Evolutionary conservation across 2,888 invertebrate genomes (phyloP).

Genomic region (Tubulanus polymorphus): DNA sequence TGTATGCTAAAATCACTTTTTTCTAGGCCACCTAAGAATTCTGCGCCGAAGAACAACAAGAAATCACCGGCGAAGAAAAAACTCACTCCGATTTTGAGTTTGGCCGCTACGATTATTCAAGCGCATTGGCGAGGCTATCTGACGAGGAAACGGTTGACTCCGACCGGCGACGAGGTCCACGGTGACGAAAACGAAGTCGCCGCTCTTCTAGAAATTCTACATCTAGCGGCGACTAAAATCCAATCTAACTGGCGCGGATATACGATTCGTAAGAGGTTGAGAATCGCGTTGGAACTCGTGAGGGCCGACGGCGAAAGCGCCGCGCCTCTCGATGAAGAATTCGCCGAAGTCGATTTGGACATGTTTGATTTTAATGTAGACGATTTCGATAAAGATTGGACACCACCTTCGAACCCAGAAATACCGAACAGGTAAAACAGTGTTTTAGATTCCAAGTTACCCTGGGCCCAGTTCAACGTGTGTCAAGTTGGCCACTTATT

Average conservation of each 20-base stretch:
- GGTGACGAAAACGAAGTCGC: too few relatives aligned
- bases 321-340: constrained; percentile 27
- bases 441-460: background rate
- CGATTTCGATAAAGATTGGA: constrained; percentile 39
- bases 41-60: background rate
- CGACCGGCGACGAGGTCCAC: too few relatives aligned
- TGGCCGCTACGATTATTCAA: constrained; percentile 29
- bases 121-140: constrained; percentile 28
- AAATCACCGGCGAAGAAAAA: background rate
- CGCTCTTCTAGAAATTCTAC: too few relatives aligned
- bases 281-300: constrained; percentile 34
- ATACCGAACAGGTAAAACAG: constrained; percentile 33
- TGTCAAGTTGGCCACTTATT: too few relatives aligned
- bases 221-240: constrained; percentile 30
- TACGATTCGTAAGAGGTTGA: constrained; percentile 27
- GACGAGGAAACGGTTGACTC: constrained; percentile 11
- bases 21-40: too few relatives aligned
- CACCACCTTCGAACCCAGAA: constrained; percentile 38
- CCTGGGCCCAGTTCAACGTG: background rate
- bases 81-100: too few relatives aligned
- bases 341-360: constrained; percentile 27
- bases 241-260: constrained; percentile 40
- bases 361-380: constrained; percentile 34
- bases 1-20: too few relatives aligned
- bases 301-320: constrained; percentile 21